Conservation (phyloP, 2,888 invertebrate genomes). For the Nasonovia ribisnigri region DNA sequence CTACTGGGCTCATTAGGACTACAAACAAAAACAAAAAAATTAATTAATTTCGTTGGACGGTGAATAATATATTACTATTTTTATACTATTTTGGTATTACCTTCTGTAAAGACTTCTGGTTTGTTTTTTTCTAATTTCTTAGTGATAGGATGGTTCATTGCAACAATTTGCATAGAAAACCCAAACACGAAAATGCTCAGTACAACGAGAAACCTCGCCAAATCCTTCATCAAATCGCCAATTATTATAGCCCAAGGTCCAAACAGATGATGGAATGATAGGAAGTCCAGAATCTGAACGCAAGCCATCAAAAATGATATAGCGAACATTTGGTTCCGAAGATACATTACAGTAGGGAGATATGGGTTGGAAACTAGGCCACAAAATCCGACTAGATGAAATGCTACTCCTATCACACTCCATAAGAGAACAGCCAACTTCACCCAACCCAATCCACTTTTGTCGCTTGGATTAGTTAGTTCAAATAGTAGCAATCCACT, state of each 20-base stretch:
- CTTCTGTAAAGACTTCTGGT: slow-evolving; percentile 64
- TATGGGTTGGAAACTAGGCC: slow-evolving; percentile 68
- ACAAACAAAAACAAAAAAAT: slow-evolving; percentile 70
- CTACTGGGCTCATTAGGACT: slow-evolving; percentile 92
- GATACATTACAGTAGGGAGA: slow-evolving; percentile 84
- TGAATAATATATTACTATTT: neutral
- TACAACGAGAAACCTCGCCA: slow-evolving; percentile 97
- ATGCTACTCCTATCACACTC: slow-evolving; percentile 90
- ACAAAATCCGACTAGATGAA: slow-evolving; percentile 80
- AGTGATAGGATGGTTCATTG: slow-evolving; percentile 89
- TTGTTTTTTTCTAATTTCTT: slow-evolving; percentile 41
- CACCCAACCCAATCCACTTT: slow-evolving; percentile 96
- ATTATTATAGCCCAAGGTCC: slow-evolving; percentile 99
- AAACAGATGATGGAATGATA: slow-evolving; percentile 98
- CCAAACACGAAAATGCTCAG: slow-evolving; percentile 98
- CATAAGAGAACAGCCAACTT: slow-evolving; percentile 88
- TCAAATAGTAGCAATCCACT: slow-evolving; percentile 95
- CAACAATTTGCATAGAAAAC: slow-evolving; percentile 96
- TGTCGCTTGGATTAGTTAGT: slow-evolving; percentile 97
- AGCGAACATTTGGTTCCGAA: slow-evolving; percentile 97
- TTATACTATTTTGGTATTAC: slow-evolving; percentile 9
- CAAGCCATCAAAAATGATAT: slow-evolving; percentile 95
- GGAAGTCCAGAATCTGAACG: slow-evolving; percentile 96
- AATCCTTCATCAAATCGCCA: slow-evolving; percentile 91
- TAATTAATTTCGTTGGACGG: neutral